Evolutionary conservation across 1,140 invertebrate genomes (phyloP), one percentile per base, ranked within the genome.

Genomic region (Muscidifurax raptorellus): DNA sequence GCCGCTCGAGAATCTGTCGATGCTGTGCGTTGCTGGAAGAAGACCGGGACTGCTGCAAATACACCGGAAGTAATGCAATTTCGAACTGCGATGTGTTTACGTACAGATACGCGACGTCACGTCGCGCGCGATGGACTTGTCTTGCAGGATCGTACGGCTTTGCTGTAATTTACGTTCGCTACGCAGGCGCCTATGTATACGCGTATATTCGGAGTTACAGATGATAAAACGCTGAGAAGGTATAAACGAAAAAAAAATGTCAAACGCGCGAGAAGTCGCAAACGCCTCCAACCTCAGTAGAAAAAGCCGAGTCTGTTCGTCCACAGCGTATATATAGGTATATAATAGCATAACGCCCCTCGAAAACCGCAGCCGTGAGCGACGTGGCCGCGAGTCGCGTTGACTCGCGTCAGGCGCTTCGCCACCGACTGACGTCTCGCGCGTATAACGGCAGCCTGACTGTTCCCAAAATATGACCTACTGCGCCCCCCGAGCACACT

Each of bases 21-120:
- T 72, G 47, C n/a, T 52, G 28, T 52, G 74, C 10, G 25, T 1
- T 4, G 30, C 32, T 1, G 30, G 66, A 4, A 0, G 15, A 7
- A 59, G 52, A 18, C n/a, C n/a, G 22, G 52, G 52, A 22, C 15
- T 7, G 52, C 52, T 59, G 18, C 64, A 80, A 74, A 74, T 28
- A 40, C 71, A 30, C 30, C 71, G 71, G 52, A 82, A 66, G 47
- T 75, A 66, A 82, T 32, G 71, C 47, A 75, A 75, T 75, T 82
- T 75, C n/a, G 15, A 47, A 47, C 44, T 47, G 44, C 44, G 1
- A 4, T 40, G 40, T 40, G 40, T 40, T 4, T 59, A 1, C 18
- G 52, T 15, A 59, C 18, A 9, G 9, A 0, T 18, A n/a, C 32
- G 4, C 71, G 22, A 52, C 1, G 47, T 59, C 52, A n/a, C 52